Evolutionary conservation across 2,797 vertebrate genomes (phyloP).

Genomic region (Balearica regulorum): DNA sequence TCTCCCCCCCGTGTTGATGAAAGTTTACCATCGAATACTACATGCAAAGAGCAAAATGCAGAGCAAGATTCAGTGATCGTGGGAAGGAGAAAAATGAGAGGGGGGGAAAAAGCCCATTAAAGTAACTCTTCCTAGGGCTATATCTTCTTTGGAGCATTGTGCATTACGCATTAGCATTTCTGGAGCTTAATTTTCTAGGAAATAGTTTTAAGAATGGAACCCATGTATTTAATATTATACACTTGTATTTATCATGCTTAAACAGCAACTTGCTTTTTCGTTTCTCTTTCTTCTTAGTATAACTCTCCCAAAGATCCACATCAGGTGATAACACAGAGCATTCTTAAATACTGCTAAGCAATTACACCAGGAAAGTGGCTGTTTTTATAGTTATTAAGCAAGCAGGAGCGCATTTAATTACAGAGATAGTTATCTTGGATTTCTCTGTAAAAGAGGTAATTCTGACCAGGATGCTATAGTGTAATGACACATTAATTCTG

Average conservation of each 20-base stretch:
- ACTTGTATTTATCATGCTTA: not conserved
- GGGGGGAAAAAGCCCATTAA: not conserved
- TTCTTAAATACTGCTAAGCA: not conserved
- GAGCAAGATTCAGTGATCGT: not conserved
- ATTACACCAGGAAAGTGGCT: not conserved
- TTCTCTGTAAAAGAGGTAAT: not conserved
- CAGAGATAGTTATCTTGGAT: not conserved
- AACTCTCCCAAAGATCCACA: not conserved
- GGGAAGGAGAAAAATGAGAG: not conserved
- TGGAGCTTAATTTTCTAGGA: not conserved
- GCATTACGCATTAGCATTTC: not conserved
- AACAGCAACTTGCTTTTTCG: not conserved
- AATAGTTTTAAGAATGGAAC: not conserved
- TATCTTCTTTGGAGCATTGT: not conserved
- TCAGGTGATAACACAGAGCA: not conserved
- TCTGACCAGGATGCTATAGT: not conserved
- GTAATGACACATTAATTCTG: not conserved
- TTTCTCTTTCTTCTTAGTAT: not conserved
- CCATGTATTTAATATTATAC: not conserved
- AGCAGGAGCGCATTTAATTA: constrained; percentile 4
- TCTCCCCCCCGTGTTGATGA: not conserved
- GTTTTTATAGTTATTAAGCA: constrained; percentile 8
- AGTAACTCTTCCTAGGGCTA: not conserved
- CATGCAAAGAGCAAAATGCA: not conserved
- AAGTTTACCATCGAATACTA: not conserved